Evolutionary conservation across 2,113 vertebrate species (phyloP), one percentile per base, ranked within the genome.

Genomic region (Lanius collurio): DNA sequence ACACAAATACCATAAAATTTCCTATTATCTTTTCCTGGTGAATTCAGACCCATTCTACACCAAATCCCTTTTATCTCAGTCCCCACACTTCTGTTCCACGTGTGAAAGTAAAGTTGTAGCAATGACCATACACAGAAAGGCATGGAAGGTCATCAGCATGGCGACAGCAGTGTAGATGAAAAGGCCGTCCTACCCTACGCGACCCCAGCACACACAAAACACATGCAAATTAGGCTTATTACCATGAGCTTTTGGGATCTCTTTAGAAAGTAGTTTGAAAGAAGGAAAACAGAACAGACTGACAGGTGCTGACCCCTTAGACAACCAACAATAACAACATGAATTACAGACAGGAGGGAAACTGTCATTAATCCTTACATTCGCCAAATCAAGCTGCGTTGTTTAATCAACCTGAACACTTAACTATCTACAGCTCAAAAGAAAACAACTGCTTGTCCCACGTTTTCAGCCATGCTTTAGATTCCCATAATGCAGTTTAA

Each of bases 331-430:
- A 1, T 33, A 73, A 44, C 17, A 73, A 59, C 22, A 52, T 3
- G 10, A 69, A 23, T 55, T 50, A 83, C 0, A 82, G 35, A 50
- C 30, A 35, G 49, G 5, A 64, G 9, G 24, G 42, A 26, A 47
- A 59, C 1, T 1, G 37, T 69, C 53, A 57, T 52, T 7, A 91
- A 41, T 14, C n/a, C 26, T 60, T 7, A 84, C 0, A 0, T 31
- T 64, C 27, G 24, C 10, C 39, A 47, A 63, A 83, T 37, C 56
- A 22, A 52, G n/a, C 33, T 42, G 18, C 8, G 46, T 12, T 77
- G 28, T 49, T 75, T 24, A 42, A 55, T 22, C 21, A 47, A 65
- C 50, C 33, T 53, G 27, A 93, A 67, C 28, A 50, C 27, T 44
- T 23, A 68, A 26, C 27, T 31, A 52, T 3, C 8, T 59, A 62